Conservation (phyloP, 2,113 vertebrate species). For the Morone chrysops region DNA sequence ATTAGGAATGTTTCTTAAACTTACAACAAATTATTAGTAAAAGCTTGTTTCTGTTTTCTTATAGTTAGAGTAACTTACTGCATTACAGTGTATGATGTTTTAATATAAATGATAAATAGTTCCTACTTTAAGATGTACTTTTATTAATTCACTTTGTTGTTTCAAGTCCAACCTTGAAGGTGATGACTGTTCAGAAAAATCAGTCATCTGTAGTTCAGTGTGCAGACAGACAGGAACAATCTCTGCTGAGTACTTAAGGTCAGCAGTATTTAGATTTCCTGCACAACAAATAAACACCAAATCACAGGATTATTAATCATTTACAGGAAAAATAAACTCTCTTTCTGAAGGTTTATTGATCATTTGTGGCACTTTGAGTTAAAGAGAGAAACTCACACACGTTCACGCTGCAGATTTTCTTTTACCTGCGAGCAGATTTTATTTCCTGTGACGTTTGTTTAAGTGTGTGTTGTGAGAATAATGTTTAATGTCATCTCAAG, state of each 20-base stretch:
- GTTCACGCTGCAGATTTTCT: background rate
- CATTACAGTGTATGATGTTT: too few species aligned
- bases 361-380: slow-evolving; percentile 5
- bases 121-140: too few species aligned
- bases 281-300: too few species aligned
- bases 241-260: background rate
- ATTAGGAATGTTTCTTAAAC: too few species aligned
- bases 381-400: slow-evolving; percentile 1
- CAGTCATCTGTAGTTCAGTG: too few species aligned
- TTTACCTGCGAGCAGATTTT: slow-evolving; percentile 31
- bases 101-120: too few species aligned
- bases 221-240: background rate
- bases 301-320: background rate
- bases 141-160: too few species aligned
- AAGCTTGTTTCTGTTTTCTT: too few species aligned
- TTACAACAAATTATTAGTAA: too few species aligned
- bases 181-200: background rate
- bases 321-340: background rate
- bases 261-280: too few species aligned
- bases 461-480: slow-evolving; percentile 39
- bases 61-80: too few species aligned
- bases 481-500: slow-evolving; percentile 61
- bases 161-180: too few species aligned
- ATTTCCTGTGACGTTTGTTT: slow-evolving; percentile 53
- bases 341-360: background rate